Conservation (phyloP, 2,113 vertebrate species). For the Prunella fulvescens region DNA sequence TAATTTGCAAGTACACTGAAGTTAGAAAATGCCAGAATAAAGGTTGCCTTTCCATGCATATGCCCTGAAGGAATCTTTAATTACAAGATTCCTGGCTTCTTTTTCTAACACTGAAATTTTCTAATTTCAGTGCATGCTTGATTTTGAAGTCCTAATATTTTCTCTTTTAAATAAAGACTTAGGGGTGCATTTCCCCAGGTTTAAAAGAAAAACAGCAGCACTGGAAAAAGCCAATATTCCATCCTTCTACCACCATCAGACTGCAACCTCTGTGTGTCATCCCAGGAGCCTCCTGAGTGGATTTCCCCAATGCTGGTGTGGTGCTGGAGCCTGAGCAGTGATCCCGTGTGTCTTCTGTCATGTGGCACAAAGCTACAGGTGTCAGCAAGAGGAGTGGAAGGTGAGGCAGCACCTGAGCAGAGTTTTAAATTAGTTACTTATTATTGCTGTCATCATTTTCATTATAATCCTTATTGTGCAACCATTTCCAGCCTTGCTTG, state of each 20-base stretch:
- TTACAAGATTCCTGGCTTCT: background rate
- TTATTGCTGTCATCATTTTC: background rate
- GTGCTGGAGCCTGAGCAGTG: background rate
- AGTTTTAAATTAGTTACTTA: background rate
- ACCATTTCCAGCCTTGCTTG: background rate
- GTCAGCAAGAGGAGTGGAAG: background rate
- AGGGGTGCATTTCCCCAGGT: background rate
- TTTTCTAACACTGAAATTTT: background rate
- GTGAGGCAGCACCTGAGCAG: background rate
- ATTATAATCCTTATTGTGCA: background rate
- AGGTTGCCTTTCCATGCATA: constrained; percentile 31
- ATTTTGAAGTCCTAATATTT: background rate
- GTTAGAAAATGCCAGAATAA: constrained; percentile 58
- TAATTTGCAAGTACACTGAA: constrained; percentile 15
- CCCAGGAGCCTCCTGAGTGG: background rate
- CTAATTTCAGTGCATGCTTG: background rate
- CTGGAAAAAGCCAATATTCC: background rate
- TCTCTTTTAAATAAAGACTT: background rate
- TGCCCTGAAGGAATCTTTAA: constrained; percentile 13
- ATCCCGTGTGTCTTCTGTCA: background rate
- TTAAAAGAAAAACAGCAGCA: background rate
- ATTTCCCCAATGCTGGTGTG: background rate
- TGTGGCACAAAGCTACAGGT: background rate
- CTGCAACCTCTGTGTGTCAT: background rate
- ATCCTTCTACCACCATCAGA: background rate